Conservation (phyloP, 2,888 invertebrate species). For the Rhamnusium bicolor region DNA sequence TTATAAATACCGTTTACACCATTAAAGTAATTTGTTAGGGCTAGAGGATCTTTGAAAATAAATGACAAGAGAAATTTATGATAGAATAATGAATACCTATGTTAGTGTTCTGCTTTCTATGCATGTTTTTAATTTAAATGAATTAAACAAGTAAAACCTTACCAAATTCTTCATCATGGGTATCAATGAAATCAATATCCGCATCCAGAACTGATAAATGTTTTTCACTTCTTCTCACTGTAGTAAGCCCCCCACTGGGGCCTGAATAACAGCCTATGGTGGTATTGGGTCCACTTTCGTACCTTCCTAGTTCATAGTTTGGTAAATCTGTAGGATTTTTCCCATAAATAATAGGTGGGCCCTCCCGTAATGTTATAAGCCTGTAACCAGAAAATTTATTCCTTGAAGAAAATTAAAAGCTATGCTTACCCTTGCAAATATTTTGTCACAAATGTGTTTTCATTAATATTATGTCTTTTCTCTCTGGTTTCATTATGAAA, state of each 20-base stretch:
- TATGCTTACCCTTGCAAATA: conserved; percentile 79
- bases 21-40: background rate
- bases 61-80: conserved; percentile 5
- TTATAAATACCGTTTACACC: conserved; percentile 12
- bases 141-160: conserved; percentile 46
- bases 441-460: conserved; percentile 80
- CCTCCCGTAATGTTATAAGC: conserved; percentile 66
- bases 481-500: conserved; percentile 77
- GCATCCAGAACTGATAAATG: conserved; percentile 79
- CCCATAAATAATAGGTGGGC: conserved; percentile 79
- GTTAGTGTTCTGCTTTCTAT: background rate
- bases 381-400: conserved; percentile 46
- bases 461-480: conserved; percentile 71
- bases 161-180: conserved; percentile 66
- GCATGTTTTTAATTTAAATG: background rate
- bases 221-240: conserved; percentile 79
- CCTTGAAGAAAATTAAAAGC: background rate
- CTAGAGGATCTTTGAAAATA: background rate
- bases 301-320: conserved; percentile 73
- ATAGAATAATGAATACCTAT: background rate
- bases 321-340: conserved; percentile 83
- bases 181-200: conserved; percentile 84
- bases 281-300: conserved; percentile 73
- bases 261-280: conserved; percentile 85
- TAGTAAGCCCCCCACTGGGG: conserved; percentile 85